Conservation (phyloP, 2,113 vertebrate genomes). For the Limnothrissa miodon region DNA sequence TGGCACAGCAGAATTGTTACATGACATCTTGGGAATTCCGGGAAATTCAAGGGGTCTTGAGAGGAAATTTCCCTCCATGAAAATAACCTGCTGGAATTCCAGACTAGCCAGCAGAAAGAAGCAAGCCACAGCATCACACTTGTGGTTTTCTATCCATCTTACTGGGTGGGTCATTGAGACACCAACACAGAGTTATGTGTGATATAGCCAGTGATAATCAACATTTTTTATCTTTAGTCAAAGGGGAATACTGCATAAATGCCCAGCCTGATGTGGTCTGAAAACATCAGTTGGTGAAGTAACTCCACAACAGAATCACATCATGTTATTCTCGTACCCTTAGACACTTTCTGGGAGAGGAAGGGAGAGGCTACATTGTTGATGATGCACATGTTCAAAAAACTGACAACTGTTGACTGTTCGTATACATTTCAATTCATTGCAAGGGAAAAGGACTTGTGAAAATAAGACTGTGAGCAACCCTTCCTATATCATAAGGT, state of each 20-base stretch:
- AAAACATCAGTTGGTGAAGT: too few species aligned
- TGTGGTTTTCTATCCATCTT: not conserved
- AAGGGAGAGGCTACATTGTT: too few species aligned
- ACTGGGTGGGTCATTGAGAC: not conserved
- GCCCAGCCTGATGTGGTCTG: too few species aligned
- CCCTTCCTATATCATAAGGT: too few species aligned
- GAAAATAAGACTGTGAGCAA: not conserved
- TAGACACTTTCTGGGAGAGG: not conserved
- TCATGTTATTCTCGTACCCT: not conserved
- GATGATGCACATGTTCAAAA: too few species aligned
- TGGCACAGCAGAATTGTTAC: not conserved
- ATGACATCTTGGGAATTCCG: not conserved
- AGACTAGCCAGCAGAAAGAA: not conserved
- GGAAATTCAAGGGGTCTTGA: not conserved
- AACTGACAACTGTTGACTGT: too few species aligned
- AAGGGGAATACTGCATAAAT: too few species aligned
- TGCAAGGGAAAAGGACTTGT: not conserved
- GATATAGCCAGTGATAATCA: not conserved
- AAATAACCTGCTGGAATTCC: not conserved
- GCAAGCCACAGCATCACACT: not conserved
- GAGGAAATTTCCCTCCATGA: not conserved
- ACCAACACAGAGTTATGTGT: too few species aligned
- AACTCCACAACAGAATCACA: too few species aligned
- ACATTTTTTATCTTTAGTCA: not conserved
- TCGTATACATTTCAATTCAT: not conserved